Evolutionary conservation across 2,113 vertebrate genomes (phyloP), one percentile per base, ranked within the genome.

Genomic region (Euleptes europaea): DNA sequence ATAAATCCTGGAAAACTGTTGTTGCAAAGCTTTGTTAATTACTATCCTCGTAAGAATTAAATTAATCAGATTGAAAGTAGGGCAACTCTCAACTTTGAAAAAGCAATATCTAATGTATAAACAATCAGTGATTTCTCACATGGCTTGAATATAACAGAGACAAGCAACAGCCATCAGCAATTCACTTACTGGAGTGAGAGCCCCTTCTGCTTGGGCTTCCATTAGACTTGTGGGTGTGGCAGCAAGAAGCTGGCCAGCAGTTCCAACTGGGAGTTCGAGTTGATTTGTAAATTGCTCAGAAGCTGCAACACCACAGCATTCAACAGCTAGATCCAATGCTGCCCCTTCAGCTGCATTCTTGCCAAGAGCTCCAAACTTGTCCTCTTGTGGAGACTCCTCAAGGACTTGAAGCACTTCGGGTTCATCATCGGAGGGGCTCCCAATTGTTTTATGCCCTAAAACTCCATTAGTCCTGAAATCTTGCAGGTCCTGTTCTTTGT

Each of bases 181-280:
- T 93, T 95, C 72, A 73, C 96, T 97, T 98, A 99, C 98, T 97
- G 97, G 98, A 80, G 98, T 98, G 70, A 98, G 95, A 0, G 97
- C 97, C 83, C 98, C 98, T 92, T 99, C 98, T 2, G 98, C 98
- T 94, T 99, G 96, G 31, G 98, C 98, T 83, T 99, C 98, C 90
- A 97, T 97, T 1, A 97, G 97, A 92, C 98, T 99, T 88, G 98
- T 98, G 70, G 98, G 97, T 3, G 98, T 99, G 47, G 96, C 95
- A 1, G 97, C 94, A 79, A 97, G 96, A 93, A 97, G 95, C 78
- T 96, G 96, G 87, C 96, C 95, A 1, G 90, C 88, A 67, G 94
- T 94, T 87, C 96, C 97, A 26, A 96, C 93, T 71, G 97, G 96
- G 77, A 98, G 96, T 91, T 98, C 98, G 88, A 98, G 83, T 91